Evolutionary conservation across 1,140 invertebrate species (phyloP).

Genomic region (Nephotettix cincticeps): DNA sequence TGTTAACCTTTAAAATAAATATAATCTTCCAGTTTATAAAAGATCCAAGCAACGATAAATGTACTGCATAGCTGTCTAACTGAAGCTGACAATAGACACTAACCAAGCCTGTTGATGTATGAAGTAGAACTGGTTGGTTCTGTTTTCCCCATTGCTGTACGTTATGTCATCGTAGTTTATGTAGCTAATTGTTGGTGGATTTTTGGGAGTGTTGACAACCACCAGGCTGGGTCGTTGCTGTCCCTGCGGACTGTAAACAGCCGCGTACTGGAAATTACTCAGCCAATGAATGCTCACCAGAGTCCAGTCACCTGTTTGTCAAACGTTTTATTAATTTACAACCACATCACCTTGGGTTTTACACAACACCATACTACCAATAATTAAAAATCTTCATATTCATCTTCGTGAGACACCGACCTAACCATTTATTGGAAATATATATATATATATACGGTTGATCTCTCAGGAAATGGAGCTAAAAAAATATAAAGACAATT

Average conservation of each 20-base stretch:
- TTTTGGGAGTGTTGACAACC: constrained; percentile 71
- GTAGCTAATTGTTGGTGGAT: constrained; percentile 56
- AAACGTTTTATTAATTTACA: background rate
- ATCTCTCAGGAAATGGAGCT: too few species aligned
- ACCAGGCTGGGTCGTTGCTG: constrained; percentile 46
- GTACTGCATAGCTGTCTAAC: too few species aligned
- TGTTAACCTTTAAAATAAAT: too few species aligned
- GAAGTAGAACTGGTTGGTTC: constrained; percentile 67
- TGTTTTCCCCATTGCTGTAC: constrained; percentile 64
- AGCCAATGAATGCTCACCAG: constrained; percentile 64
- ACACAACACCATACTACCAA: too few species aligned
- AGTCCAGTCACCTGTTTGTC: constrained; percentile 43
- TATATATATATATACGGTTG: too few species aligned
- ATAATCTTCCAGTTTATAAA: too few species aligned
- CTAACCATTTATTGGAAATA: too few species aligned
- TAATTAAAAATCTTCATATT: too few species aligned
- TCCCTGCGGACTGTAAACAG: constrained; percentile 51
- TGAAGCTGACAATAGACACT: constrained; percentile 29
- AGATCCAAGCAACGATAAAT: too few species aligned
- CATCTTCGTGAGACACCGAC: too few species aligned
- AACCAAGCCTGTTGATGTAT: constrained; percentile 66
- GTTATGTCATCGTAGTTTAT: constrained; percentile 77
- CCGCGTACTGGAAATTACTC: constrained; percentile 75
- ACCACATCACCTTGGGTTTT: too few species aligned
- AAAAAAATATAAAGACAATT: too few species aligned